Percentiles rank a stretch among this genome's conserved stretches.
Evolutionary conservation across 2,888 invertebrate species (phyloP).

Genomic region (Plusia festucae): DNA sequence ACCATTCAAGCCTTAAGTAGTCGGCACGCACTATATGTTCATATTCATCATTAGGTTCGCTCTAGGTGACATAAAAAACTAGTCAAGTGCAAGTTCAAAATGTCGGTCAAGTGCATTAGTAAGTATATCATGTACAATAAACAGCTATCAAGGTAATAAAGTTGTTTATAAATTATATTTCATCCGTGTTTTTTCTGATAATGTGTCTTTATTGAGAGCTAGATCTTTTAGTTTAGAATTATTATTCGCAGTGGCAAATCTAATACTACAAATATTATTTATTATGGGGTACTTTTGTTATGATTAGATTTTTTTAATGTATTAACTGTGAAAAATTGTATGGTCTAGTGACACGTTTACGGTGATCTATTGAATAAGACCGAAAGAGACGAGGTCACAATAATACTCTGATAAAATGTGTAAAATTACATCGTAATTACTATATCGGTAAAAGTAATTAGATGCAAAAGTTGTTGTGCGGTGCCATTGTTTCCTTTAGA

Average conservation of each 20-base stretch:
- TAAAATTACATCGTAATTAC: conserved; percentile 69
- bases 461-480: conserved; percentile 40
- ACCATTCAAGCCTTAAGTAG: conserved; percentile 64
- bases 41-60: conserved; percentile 55
- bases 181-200: background rate
- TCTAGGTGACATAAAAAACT: conserved; percentile 64
- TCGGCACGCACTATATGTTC: conserved; percentile 68
- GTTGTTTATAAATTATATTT: conserved; percentile 1
- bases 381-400: conserved; percentile 64
- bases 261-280: too few relatives aligned
- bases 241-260: too few relatives aligned
- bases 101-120: conserved; percentile 22
- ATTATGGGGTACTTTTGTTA: too few relatives aligned
- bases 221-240: background rate
- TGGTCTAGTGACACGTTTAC: conserved; percentile 63
- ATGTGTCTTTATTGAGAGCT: too few relatives aligned
- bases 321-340: conserved; percentile 52
- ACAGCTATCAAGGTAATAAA: conserved; percentile 10
- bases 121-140: background rate
- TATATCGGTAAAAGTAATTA: conserved; percentile 69
- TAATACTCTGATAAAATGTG: conserved; percentile 70
- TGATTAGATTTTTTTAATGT: background rate
- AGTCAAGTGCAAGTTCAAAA: conserved; percentile 43
- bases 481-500: conserved; percentile 37
- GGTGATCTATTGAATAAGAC: conserved; percentile 55